These are phyloP conservation scores for Cantharis flavilabris DNA, from an alignment of 2,888 invertebrate species.

Conservation along the genomic window DNA sequence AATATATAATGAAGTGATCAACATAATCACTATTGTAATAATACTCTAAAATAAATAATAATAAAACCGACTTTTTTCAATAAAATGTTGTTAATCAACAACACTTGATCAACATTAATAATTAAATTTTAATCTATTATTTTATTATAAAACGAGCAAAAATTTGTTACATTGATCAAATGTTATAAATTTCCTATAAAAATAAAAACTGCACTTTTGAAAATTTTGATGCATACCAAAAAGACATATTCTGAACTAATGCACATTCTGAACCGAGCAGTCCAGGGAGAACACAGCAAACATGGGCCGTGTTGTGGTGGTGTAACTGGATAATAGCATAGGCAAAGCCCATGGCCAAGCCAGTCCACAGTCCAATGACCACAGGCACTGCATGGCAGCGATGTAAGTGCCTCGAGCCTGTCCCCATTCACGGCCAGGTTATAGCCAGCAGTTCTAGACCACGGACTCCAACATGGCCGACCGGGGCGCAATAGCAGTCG, in stretches of 20 bases:
- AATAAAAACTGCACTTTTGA: slow-evolving; percentile 22
- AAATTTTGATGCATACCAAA: slow-evolving; percentile 31
- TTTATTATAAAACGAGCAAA: background rate
- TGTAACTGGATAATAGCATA: slow-evolving; percentile 25
- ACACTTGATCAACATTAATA: background rate
- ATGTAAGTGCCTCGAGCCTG: slow-evolving; percentile 39
- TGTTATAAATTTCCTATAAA: slow-evolving; percentile 22
- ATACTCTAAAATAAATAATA: background rate
- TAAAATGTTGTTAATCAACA: background rate
- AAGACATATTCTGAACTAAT: slow-evolving; percentile 21
- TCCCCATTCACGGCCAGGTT: slow-evolving; percentile 40
- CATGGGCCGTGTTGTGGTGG: slow-evolving; percentile 26
- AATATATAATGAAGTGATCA: background rate
- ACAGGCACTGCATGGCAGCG: slow-evolving; percentile 35
- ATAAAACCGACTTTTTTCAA: background rate
- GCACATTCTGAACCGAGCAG: slow-evolving; percentile 25
- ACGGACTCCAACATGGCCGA: slow-evolving; percentile 50
- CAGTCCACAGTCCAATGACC: slow-evolving; percentile 41
- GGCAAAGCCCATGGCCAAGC: slow-evolving; percentile 35
- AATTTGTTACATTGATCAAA: slow-evolving; percentile 1
- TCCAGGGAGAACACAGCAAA: slow-evolving; percentile 24
- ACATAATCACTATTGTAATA: background rate
- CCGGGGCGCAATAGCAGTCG: slow-evolving; percentile 37
- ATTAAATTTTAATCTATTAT: background rate
- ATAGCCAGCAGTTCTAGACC: slow-evolving; percentile 44